These are phyloP conservation scores for Phenganax marumi DNA, from an alignment of 92 coral and sea anemone genomes.

Conservation along the genomic window DNA sequence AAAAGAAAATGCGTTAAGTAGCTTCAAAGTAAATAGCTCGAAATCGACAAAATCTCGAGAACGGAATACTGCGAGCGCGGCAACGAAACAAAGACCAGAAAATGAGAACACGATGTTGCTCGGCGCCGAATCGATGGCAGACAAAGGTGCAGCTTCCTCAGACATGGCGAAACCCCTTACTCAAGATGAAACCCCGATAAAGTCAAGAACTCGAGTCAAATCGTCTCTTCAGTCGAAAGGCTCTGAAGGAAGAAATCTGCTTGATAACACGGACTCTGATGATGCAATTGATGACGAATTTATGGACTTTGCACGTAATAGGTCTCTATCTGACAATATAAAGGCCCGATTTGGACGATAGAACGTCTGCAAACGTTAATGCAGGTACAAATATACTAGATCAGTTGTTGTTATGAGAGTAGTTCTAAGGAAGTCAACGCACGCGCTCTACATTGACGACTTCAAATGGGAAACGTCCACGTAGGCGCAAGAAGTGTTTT, in stretches of 20 bases:
- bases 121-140: not conserved
- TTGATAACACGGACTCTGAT: conserved; percentile 36
- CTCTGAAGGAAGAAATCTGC: conserved; percentile 27
- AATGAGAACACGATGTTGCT: not conserved
- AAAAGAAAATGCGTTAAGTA: not conserved
- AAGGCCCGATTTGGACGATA: conserved; percentile 26
- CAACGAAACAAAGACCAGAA: not conserved
- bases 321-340: conserved; percentile 27
- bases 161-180: not conserved
- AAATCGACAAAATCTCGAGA: conserved; percentile 11
- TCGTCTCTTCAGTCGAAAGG: conserved; percentile 16
- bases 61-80: not conserved
- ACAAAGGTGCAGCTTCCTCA: not conserved
- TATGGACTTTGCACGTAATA: conserved; percentile 25
- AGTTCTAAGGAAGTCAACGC: too few species aligned
- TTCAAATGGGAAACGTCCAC: too few species aligned
- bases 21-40: not conserved
- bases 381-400: too few species aligned
- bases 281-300: conserved; percentile 48
- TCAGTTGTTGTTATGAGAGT: too few species aligned
- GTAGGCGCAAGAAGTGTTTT: too few species aligned
- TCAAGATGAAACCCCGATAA: not conserved
- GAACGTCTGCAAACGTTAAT: not conserved
- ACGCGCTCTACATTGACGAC: too few species aligned
- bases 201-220: conserved; percentile 6